Evolutionary conservation across 2,797 vertebrate genomes (phyloP), one percentile per base, ranked within the genome.

Genomic region (Megaceryle alcyon): DNA sequence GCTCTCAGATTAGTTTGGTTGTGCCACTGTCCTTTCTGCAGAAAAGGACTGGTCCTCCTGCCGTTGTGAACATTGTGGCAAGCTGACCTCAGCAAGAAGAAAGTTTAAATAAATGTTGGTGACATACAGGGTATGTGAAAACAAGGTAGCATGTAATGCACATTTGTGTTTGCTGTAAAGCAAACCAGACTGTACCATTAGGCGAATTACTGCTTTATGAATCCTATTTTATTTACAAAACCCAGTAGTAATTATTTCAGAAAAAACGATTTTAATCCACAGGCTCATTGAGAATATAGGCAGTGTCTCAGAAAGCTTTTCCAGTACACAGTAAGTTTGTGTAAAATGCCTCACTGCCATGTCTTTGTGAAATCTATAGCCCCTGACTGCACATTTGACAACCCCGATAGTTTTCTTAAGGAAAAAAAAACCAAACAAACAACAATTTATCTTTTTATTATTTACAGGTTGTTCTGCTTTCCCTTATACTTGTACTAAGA

Each of bases 381-480:
- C 21, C 43, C 14, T 21, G 6, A 37, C 51, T 31, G 22, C 22
- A 31, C 17, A 14, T 81, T 87, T 86, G 63, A 61, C 21, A 63
- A n/a, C 35, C n/a, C 21, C 75, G 31, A 54, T 86, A 14, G 22
- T 76, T 90, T 70, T 49, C 43, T 33, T 79, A 75, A 80, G 22
- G 23, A 35, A 81, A 76, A 91, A 82, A 72, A 79, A 83, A 79
- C 10, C 37, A 35, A 35, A 35, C 35, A 59, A 84, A 8, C 33
- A 35, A 59, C 17, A 65, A 20, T 44, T 83, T 85, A 29, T 83
- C n/a, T 83, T 96, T 95, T 90, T 82, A 31, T 97, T 88, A 91
- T 49, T 56, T 92, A 88, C 97, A 98, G 98, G 96, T 95, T 57
- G 33, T 97, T 77, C 85, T 98, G 28, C 92, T 98, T 44, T 53